phyloP scores from a whole-genome alignment of 37 sponge, comb jelly and placozoan genomes.

The Oopsacas minuta region DNA sequence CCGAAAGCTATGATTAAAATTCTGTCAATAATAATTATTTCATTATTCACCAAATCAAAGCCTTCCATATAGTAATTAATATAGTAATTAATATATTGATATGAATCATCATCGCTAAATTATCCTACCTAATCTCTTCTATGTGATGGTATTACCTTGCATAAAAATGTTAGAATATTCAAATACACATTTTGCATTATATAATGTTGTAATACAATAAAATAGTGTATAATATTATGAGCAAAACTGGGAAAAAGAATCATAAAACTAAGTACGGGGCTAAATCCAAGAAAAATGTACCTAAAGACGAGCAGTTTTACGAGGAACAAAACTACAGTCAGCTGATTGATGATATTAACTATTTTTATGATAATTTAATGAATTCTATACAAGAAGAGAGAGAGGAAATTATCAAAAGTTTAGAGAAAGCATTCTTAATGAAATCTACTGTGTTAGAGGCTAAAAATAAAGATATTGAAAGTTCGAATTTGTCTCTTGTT shows the following conservation, averaged over 20 bases:
- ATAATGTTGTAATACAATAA: background rate
- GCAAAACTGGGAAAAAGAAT: background rate
- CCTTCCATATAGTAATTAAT: too few species aligned
- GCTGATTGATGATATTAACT: background rate
- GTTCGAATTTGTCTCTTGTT: background rate
- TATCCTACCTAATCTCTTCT: too few species aligned
- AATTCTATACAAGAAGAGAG: background rate
- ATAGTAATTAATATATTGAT: too few species aligned
- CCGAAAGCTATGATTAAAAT: too few species aligned
- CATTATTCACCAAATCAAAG: too few species aligned
- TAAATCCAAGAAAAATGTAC: background rate
- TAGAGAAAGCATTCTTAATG: background rate
- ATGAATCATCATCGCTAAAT: too few species aligned
- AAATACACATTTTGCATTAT: background rate
- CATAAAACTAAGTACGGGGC: background rate
- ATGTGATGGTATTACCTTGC: too few species aligned
- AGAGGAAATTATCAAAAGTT: background rate
- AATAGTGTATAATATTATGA: background rate
- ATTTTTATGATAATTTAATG: background rate
- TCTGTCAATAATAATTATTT: too few species aligned
- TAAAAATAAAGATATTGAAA: background rate
- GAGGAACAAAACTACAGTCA: background rate
- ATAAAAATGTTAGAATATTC: too few species aligned
- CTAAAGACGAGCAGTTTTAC: background rate
- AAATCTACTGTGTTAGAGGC: background rate